phyloP scores from a whole-genome alignment of 1,140 invertebrate species.

The Polypedilum vanderplanki region DNA sequence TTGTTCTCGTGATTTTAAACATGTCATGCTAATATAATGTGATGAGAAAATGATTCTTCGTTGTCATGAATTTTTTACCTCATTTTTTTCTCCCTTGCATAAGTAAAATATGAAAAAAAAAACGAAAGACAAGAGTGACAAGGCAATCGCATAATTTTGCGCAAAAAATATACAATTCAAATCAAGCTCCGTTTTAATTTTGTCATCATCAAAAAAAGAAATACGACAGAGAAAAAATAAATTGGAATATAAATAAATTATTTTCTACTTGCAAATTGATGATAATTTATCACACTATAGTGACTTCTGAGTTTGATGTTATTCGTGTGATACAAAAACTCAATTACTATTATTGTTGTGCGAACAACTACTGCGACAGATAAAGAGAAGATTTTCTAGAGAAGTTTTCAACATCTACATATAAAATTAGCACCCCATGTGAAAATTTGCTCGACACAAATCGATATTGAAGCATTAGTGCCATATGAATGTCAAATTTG shows the following conservation, averaged over 20 bases:
- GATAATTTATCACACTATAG: conserved; percentile 1
- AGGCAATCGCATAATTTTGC: not conserved
- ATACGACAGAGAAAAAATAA: not conserved
- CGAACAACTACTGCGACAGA: not conserved
- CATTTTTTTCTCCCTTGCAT: too few relatives aligned
- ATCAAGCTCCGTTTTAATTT: not conserved
- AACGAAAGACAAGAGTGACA: too few relatives aligned
- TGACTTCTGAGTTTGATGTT: not conserved
- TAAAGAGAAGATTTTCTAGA: not conserved
- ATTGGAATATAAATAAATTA: not conserved
- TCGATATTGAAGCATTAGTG: too few relatives aligned
- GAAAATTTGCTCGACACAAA: too few relatives aligned
- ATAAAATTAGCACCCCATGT: not conserved
- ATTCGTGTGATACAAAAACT: not conserved
- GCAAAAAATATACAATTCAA: not conserved
- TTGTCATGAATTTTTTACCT: too few relatives aligned
- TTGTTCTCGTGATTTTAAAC: too few relatives aligned
- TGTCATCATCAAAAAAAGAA: not conserved
- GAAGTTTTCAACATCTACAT: not conserved
- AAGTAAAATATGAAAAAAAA: too few relatives aligned
- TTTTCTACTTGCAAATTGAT: conserved; percentile 12
- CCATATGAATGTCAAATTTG: too few relatives aligned
- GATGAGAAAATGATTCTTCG: too few relatives aligned
- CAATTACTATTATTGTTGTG: conserved; percentile 13
- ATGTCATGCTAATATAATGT: too few relatives aligned